Base-by-base conservation (phyloP, 2,888 invertebrate genomes). In the Seladonia tumulorum region DNA sequence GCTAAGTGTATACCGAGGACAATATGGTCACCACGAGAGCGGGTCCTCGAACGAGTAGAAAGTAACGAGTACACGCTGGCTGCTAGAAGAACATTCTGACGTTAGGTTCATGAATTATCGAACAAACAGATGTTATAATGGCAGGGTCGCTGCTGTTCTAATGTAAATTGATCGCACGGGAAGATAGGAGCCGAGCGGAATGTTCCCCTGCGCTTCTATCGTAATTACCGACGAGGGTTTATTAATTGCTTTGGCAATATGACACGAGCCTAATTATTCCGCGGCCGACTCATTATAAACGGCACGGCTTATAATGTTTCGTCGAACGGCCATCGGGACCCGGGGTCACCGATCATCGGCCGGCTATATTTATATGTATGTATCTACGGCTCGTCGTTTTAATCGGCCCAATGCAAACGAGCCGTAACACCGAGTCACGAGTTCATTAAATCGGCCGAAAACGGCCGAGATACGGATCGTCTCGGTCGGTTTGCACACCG, bases 161-260 rank as follows among this genome's bases (percentile, higher is more conserved):
- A 80, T 78, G 79, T 82, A 88, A 90, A 86, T 87, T 86, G 85
- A 90, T 88, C 82, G 53, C 68, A 57, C 60, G 45, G 7, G 53
- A 53, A 71, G 84, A 90, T 90, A 85, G 45, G 71, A 74, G 22
- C 75, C 47, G 47, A 60, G 49, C 16, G 53, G 75, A 79, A 49
- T 70, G 47, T 71, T 57, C 78, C 82, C 71, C 71, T 22, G 25
- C 53, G 70, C 63, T 75, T 75, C 79, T 25, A 35, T 82, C 78
- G 81, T 88, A 80, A 90, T 89, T 81, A 84, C 82, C 71, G 80
- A 53, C 60, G 76, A 78, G 73, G 63, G 71, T 81, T 86, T 86
- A 89, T 86, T 87, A 88, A 88, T 85, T 85, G 82, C 78, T 76
- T 63, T 57, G 74, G 71, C 87, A 83, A 86, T 84, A 88, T 88